phyloP scores from a whole-genome alignment of 2,113 vertebrate genomes.

The Capricornis sumatraensis region DNA sequence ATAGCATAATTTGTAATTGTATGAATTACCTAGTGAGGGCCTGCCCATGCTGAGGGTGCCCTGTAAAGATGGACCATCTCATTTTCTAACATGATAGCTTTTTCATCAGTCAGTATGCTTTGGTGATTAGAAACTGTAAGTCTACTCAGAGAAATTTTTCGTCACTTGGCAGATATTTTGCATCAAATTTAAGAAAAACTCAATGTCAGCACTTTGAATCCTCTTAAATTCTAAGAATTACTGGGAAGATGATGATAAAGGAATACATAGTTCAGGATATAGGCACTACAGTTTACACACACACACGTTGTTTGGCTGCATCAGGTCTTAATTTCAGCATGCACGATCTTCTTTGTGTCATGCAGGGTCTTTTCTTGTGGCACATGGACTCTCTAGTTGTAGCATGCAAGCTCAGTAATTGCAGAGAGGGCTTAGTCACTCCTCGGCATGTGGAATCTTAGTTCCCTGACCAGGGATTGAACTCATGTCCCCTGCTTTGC shows the following conservation, averaged over 20 bases:
- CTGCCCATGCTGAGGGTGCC: neutral
- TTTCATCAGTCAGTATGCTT: neutral
- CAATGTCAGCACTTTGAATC: neutral
- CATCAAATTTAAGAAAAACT: constrained; percentile 26
- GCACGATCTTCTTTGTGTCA: neutral
- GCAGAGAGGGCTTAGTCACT: neutral
- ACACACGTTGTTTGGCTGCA: neutral
- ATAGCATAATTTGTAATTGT: neutral
- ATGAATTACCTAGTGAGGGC: neutral
- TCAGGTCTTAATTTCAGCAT: neutral
- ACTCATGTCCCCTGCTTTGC: neutral
- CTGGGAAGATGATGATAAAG: neutral
- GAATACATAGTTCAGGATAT: neutral
- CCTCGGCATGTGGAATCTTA: neutral
- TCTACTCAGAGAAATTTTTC: neutral
- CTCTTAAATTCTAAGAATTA: neutral
- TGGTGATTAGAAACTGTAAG: neutral
- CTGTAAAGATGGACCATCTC: neutral
- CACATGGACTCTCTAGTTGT: neutral
- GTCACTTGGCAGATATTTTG: constrained; percentile 28
- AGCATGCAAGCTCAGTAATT: neutral
- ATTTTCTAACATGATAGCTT: neutral
- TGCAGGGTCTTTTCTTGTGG: neutral
- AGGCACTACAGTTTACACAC: neutral
- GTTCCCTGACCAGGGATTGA: neutral